These are phyloP conservation scores for Corythoichthys haematopterus DNA, from an alignment of 2,113 vertebrate species.

Conservation along the genomic window DNA sequence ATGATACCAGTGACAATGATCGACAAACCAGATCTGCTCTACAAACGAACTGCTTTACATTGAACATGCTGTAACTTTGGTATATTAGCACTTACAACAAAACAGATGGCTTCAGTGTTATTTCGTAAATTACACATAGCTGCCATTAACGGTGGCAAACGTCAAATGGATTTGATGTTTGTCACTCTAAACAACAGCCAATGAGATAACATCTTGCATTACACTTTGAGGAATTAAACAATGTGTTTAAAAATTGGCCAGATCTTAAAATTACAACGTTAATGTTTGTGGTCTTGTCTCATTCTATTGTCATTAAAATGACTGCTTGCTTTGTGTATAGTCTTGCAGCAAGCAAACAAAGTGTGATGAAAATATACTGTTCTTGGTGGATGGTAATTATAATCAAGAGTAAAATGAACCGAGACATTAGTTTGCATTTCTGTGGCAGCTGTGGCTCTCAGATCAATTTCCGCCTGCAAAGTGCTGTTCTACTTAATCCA, in stretches of 20 bases:
- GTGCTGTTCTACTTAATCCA: background rate
- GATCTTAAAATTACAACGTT: background rate
- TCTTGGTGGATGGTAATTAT: conserved; percentile 1
- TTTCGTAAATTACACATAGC: no score
- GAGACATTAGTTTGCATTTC: background rate
- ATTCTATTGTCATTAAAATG: background rate
- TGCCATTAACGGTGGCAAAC: no score
- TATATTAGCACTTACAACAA: no score
- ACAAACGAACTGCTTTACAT: no score
- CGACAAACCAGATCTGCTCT: no score
- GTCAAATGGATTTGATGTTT: no score
- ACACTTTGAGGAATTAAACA: background rate
- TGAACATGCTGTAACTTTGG: no score
- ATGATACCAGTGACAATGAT: no score
- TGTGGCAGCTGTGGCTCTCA: background rate
- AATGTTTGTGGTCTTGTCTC: background rate
- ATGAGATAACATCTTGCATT: background rate
- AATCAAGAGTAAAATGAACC: background rate
- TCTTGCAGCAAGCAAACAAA: background rate
- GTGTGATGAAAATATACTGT: background rate
- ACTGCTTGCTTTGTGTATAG: background rate
- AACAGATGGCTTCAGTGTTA: no score
- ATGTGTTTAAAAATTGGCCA: background rate
- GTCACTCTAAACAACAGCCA: no score
- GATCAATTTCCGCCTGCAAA: conserved; percentile 3